These are phyloP conservation scores for Nomada flava DNA, from an alignment of 2,888 invertebrate species.

Conservation along the genomic window DNA sequence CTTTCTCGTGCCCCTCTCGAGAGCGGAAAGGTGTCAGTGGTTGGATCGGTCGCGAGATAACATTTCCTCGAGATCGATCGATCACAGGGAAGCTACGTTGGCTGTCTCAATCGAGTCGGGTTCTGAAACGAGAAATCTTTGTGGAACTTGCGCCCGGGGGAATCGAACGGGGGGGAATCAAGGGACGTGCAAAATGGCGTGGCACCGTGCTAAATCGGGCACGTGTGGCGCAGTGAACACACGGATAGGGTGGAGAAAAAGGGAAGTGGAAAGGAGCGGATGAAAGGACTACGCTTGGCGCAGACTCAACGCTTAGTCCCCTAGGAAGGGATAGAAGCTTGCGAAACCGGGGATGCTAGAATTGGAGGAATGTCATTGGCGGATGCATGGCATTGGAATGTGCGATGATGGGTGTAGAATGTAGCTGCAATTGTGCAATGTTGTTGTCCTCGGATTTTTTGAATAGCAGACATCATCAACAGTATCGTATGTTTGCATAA, in stretches of 20 bases:
- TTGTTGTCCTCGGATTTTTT: too few species aligned
- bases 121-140: constrained; percentile 10
- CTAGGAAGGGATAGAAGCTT: constrained; percentile 17
- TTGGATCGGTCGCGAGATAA: constrained; percentile 72
- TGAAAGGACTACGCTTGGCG: constrained; percentile 63
- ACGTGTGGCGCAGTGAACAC: constrained; percentile 53
- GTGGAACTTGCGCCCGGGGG: constrained; percentile 31
- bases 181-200: constrained; percentile 65
- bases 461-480: too few species aligned
- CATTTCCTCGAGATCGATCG: constrained; percentile 70
- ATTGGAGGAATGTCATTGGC: neutral
- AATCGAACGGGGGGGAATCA: constrained; percentile 21
- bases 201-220: constrained; percentile 73
- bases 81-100: constrained; percentile 48
- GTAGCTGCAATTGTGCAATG: too few species aligned
- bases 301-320: constrained; percentile 37
- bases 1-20: constrained; percentile 51
- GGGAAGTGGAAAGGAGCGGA: constrained; percentile 46
- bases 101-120: constrained; percentile 69
- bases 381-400: neutral
- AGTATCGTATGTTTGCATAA: too few species aligned
- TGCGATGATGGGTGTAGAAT: too few species aligned
- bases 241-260: constrained; percentile 55
- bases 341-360: neutral
- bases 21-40: constrained; percentile 66